phyloP scores from a whole-genome alignment of 2,888 invertebrate species.

The Vanessa cardui region DNA sequence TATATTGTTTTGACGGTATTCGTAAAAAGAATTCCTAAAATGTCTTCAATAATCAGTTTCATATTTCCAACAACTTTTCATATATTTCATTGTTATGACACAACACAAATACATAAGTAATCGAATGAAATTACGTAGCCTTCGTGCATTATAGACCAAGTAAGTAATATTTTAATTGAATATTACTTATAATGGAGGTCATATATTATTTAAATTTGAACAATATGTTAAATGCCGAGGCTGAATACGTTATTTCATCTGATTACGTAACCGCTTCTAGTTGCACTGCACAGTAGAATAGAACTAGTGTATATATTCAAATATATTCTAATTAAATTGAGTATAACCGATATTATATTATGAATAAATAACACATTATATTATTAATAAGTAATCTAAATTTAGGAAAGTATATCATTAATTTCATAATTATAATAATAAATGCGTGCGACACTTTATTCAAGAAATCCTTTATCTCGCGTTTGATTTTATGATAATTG shows the following conservation, averaged over 20 bases:
- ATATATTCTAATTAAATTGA: background rate
- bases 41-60: background rate
- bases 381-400: too few species aligned
- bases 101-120: background rate
- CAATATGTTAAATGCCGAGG: background rate
- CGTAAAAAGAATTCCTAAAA: background rate
- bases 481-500: too few species aligned
- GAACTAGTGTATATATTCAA: background rate
- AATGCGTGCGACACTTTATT: too few species aligned
- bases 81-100: conserved; percentile 3
- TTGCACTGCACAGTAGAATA: conserved; percentile 13
- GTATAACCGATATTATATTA: background rate
- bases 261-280: conserved; percentile 2
- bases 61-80: background rate
- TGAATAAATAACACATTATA: background rate
- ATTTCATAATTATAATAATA: too few species aligned
- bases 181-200: too few species aligned
- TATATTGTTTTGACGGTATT: background rate
- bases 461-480: too few species aligned
- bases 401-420: too few species aligned
- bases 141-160: background rate
- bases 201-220: too few species aligned
- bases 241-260: background rate
- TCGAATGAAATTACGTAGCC: background rate
- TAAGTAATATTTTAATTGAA: too few species aligned